Evolutionary conservation across 2,113 vertebrate species (phyloP).

Genomic region (Tyrannus savana): DNA sequence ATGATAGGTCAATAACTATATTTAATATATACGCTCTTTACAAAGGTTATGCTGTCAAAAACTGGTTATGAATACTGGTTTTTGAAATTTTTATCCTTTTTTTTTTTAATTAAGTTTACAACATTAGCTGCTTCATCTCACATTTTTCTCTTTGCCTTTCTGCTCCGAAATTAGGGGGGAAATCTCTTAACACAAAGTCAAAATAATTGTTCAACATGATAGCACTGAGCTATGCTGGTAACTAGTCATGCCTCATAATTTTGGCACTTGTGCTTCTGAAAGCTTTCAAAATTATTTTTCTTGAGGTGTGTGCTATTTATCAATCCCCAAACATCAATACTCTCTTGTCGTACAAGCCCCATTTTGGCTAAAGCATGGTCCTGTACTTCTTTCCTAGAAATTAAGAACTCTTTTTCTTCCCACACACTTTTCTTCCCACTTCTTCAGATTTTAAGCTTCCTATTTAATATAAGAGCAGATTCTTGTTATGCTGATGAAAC

Average conservation of each 20-base stretch:
- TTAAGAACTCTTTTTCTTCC: neutral
- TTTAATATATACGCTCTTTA: neutral
- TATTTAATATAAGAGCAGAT: neutral
- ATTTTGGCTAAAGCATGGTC: neutral
- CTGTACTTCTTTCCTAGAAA: neutral
- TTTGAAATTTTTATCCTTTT: neutral
- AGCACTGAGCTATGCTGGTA: conserved; percentile 1
- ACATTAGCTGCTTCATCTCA: neutral
- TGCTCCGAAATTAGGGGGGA: neutral
- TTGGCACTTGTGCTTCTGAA: conserved; percentile 38
- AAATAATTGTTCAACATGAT: neutral
- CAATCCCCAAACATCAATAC: neutral
- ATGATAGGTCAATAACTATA: neutral
- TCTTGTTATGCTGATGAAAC: neutral
- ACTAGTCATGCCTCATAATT: neutral
- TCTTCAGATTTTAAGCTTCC: neutral
- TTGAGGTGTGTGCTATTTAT: neutral
- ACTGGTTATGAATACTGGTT: neutral
- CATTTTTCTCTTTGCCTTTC: neutral
- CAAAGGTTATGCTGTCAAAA: neutral
- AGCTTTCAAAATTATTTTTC: neutral
- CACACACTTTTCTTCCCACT: neutral
- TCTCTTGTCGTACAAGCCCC: neutral
- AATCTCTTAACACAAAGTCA: neutral
- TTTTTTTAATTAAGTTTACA: neutral